Conservation (phyloP, 2,113 vertebrate species). For the Chloropsis cyanopogon region DNA sequence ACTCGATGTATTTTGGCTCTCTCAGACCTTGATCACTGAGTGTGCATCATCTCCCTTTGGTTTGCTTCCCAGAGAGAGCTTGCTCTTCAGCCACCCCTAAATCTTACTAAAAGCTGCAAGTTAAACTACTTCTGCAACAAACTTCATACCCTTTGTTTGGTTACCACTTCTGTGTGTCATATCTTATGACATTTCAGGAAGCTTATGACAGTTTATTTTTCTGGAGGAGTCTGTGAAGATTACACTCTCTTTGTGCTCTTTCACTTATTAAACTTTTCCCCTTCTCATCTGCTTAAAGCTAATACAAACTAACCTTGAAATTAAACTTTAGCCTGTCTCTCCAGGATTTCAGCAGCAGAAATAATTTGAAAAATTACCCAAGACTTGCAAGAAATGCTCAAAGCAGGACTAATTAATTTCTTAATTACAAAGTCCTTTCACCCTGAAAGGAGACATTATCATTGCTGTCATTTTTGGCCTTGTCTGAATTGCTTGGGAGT, state of each 20-base stretch:
- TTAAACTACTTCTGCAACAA: neutral
- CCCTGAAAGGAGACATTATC: neutral
- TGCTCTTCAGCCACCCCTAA: neutral
- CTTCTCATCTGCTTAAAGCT: neutral
- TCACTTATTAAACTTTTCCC: neutral
- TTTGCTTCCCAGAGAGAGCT: neutral
- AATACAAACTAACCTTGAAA: neutral
- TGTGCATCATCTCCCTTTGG: neutral
- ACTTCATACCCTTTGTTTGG: neutral
- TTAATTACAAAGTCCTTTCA: neutral
- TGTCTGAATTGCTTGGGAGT: neutral
- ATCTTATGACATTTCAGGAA: neutral
- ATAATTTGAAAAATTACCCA: neutral
- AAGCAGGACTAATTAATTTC: neutral
- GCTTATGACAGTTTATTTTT: neutral
- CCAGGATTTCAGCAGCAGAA: neutral
- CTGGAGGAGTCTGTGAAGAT: neutral
- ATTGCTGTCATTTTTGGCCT: neutral
- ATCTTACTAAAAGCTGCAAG: neutral
- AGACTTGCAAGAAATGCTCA: neutral
- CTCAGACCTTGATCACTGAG: rapidly evolving
- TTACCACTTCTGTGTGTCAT: neutral
- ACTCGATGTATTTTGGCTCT: neutral
- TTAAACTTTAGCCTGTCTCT: neutral
- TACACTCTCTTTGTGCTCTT: neutral